A percentile compares a stretch with the other conserved stretches of the same genome.
Evolutionary conservation across 2,888 invertebrate species (phyloP).

Genomic region (Amphimallon solstitiale): DNA sequence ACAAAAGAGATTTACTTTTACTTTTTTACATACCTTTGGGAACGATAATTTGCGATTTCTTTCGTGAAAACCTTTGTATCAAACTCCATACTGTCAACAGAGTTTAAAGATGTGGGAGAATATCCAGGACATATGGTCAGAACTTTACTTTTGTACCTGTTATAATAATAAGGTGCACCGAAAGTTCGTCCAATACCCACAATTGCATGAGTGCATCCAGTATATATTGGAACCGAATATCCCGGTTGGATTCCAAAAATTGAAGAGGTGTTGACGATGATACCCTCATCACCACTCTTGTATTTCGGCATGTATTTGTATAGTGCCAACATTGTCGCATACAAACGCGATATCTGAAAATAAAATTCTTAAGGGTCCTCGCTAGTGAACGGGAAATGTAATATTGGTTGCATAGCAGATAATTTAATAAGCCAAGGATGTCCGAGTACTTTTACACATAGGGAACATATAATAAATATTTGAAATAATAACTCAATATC

Average conservation of each 20-base stretch:
- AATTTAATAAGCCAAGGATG: too few species aligned
- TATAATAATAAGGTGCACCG: constrained; percentile 35
- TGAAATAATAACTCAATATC: too few species aligned
- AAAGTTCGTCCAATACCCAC: constrained; percentile 43
- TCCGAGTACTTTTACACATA: too few species aligned
- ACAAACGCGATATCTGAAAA: constrained; percentile 23
- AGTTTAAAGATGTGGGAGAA: constrained; percentile 13
- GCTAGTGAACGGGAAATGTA: too few species aligned
- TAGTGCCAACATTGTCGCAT: constrained; percentile 37
- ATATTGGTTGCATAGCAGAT: too few species aligned
- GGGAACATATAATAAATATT: too few species aligned
- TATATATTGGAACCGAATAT: constrained; percentile 42
- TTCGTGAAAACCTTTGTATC: background rate
- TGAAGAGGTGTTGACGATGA: constrained; percentile 51
- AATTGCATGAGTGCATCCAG: constrained; percentile 47
- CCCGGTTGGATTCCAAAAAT: constrained; percentile 44
- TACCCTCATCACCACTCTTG: constrained; percentile 46
- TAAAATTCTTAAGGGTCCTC: too few species aligned
- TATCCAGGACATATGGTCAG: constrained; percentile 47
- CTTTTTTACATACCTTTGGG: constrained; percentile 35
- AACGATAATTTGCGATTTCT: background rate
- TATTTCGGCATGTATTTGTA: constrained; percentile 49
- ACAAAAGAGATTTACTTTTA: too few species aligned
- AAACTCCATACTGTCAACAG: background rate
- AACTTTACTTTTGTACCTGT: constrained; percentile 43